Evolutionary conservation across 2,888 invertebrate species (phyloP).

Genomic region (Lasioglossum lativentre): DNA sequence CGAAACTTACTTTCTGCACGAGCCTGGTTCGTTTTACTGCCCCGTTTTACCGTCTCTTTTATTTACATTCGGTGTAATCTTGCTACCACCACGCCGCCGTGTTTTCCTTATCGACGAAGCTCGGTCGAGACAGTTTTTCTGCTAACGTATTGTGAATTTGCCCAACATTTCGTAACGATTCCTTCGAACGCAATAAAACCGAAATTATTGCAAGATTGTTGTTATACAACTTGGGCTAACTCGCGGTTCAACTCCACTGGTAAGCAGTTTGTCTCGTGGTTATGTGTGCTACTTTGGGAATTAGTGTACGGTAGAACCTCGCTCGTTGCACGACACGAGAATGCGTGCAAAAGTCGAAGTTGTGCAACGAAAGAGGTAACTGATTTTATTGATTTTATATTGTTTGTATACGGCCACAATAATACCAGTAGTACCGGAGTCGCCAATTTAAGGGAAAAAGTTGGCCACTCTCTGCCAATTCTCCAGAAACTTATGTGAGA

Average conservation of each 20-base stretch:
- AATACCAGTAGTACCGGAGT: too few species aligned
- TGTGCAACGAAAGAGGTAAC: too few species aligned
- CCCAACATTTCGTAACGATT: background rate
- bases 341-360: too few species aligned
- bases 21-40: constrained; percentile 8
- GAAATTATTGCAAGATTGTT: background rate
- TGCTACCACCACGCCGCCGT: background rate
- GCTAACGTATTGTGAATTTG: background rate
- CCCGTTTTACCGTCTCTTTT: constrained; percentile 11
- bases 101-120: background rate
- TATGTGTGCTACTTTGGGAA: too few species aligned
- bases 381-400: too few species aligned
- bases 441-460: too few species aligned
- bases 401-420: too few species aligned
- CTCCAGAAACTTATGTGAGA: too few species aligned
- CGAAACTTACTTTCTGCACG: constrained; percentile 39
- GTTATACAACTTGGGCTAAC: too few species aligned
- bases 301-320: too few species aligned
- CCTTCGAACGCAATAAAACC: background rate
- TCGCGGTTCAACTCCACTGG: background rate
- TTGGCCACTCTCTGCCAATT: too few species aligned
- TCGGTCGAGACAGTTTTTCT: background rate
- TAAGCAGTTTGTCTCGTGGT: background rate
- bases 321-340: too few species aligned
- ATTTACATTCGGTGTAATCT: constrained; percentile 14